phyloP scores from a whole-genome alignment of 2,888 invertebrate species.

The Eupithecia pulchellata region DNA sequence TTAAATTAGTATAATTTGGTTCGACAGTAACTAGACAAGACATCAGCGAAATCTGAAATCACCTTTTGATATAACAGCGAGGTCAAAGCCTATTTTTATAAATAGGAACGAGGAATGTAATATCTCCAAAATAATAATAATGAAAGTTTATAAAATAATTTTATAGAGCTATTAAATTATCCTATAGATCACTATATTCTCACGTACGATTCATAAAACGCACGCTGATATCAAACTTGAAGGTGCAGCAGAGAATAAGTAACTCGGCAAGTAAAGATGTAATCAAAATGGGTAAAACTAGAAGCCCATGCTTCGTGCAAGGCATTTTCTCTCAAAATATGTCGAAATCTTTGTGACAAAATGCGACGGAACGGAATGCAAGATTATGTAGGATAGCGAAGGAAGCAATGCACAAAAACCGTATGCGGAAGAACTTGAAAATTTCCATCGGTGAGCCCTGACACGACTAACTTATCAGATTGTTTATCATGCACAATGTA shows the following conservation, averaged over 20 bases:
- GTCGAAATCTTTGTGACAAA: neutral
- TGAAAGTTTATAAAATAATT: neutral
- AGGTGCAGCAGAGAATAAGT: neutral
- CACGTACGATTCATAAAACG: slow-evolving; percentile 5
- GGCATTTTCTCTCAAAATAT: slow-evolving; percentile 9
- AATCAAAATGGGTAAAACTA: slow-evolving; percentile 10
- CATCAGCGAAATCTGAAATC: neutral
- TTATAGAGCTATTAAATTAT: neutral
- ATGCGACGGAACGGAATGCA: slow-evolving; percentile 1
- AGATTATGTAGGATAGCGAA: slow-evolving; percentile 24
- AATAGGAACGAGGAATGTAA: neutral
- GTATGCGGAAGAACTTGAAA: slow-evolving; percentile 25
- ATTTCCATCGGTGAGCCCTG: slow-evolving; percentile 23
- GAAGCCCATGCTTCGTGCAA: slow-evolving; percentile 1
- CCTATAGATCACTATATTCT: neutral
- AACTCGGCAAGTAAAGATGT: slow-evolving; percentile 1
- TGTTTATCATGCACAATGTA: slow-evolving; percentile 36
- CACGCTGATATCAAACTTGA: neutral
- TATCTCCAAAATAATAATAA: neutral
- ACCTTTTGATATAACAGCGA: neutral
- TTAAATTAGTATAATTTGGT: neutral
- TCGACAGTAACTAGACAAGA: neutral
- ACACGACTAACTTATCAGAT: slow-evolving; percentile 40
- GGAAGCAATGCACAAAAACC: slow-evolving; percentile 6
- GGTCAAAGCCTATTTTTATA: neutral